These are phyloP conservation scores for Verasper variegatus DNA, from an alignment of 2,113 vertebrate genomes.

Conservation along the genomic window DNA sequence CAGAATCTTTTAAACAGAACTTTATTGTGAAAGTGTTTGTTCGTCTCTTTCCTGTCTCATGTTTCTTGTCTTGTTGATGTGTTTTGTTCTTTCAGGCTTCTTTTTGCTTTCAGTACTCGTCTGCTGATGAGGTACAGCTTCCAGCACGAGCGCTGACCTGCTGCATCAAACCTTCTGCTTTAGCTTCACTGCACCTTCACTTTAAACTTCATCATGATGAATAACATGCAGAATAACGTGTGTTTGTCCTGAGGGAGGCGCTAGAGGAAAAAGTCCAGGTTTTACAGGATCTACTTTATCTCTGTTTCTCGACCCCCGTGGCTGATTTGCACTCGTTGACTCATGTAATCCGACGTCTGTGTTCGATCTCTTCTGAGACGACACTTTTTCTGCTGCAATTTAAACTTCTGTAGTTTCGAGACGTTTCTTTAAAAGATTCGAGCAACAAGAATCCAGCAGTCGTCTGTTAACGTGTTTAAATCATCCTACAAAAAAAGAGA, in stretches of 20 bases:
- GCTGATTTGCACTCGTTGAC: too few relatives aligned
- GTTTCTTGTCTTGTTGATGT: conserved; percentile 57
- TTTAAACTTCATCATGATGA: conserved; percentile 1
- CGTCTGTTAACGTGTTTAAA: too few relatives aligned
- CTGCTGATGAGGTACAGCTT: conserved; percentile 82
- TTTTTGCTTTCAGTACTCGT: conserved; percentile 81
- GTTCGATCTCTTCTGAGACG: too few relatives aligned
- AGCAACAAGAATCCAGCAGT: too few relatives aligned
- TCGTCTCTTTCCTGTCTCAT: conserved; percentile 25
- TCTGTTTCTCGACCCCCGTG: too few relatives aligned
- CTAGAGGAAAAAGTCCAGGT: not conserved
- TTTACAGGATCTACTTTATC: too few relatives aligned
- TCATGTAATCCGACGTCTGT: too few relatives aligned
- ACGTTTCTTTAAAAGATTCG: too few relatives aligned
- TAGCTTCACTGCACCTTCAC: conserved; percentile 52
- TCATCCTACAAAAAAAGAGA: too few relatives aligned
- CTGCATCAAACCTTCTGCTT: conserved; percentile 66
- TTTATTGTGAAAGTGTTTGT: conserved; percentile 19
- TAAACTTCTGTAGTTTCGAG: too few relatives aligned
- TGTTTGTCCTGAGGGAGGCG: not conserved
- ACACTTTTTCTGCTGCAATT: too few relatives aligned
- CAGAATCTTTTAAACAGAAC: not conserved
- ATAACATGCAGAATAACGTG: not conserved
- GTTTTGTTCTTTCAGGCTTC: conserved; percentile 80
- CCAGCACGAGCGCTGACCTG: conserved; percentile 69